Evolutionary conservation across 2,888 invertebrate species (phyloP).

Genomic region (Acleris sparsana): DNA sequence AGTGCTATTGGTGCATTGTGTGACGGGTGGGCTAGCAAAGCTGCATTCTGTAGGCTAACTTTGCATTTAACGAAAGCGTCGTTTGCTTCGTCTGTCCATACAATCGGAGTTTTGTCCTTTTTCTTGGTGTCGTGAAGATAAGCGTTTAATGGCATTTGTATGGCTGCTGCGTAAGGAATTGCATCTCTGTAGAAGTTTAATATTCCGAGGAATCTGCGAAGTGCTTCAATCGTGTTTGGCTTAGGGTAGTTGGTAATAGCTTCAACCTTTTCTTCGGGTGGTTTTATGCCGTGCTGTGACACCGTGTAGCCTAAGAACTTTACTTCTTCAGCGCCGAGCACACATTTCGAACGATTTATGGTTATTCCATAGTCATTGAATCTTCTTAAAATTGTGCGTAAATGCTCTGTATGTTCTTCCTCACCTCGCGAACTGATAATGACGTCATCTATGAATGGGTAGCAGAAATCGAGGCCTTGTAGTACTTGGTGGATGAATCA

Average conservation of each 20-base stretch:
- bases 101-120: too few relatives aligned
- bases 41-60: too few relatives aligned
- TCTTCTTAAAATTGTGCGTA: constrained; percentile 19
- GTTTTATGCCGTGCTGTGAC: neutral
- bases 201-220: too few relatives aligned
- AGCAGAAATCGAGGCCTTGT: neutral
- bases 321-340: constrained; percentile 1
- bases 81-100: too few relatives aligned
- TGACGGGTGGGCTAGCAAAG: too few relatives aligned
- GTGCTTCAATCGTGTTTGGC: neutral
- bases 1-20: neutral
- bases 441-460: constrained; percentile 36
- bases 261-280: neutral
- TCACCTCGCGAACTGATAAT: constrained; percentile 5
- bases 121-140: neutral
- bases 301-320: constrained; percentile 19
- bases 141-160: neutral
- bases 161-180: neutral
- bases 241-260: neutral
- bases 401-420: constrained; percentile 11
- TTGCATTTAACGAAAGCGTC: too few relatives aligned
- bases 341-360: constrained; percentile 29
- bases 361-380: constrained; percentile 16
- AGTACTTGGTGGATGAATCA: neutral
- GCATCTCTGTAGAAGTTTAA: neutral